Evolutionary conservation across 2,797 vertebrate genomes (phyloP).

Genomic region (Lemur catta): DNA sequence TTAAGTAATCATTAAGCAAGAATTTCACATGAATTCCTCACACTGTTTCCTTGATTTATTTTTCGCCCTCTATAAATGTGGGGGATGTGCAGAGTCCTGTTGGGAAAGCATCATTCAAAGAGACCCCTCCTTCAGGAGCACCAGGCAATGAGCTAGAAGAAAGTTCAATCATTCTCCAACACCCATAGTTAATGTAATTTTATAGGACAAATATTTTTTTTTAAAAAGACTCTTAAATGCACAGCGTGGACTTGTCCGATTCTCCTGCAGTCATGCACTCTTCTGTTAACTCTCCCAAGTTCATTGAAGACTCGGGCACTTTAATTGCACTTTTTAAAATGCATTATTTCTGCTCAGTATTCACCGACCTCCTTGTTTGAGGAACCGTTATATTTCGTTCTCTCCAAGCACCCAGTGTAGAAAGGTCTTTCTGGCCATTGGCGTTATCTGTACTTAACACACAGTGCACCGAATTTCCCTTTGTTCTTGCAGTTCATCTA

Average conservation of each 20-base stretch:
- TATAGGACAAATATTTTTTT: too few species aligned
- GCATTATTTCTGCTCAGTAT: not conserved
- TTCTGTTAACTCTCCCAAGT: not conserved
- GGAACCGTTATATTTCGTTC: rapidly evolving
- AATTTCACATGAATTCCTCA: not conserved
- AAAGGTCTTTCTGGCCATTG: not conserved
- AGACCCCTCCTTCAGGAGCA: not conserved
- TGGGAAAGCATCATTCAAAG: not conserved
- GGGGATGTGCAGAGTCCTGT: not conserved
- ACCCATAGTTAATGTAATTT: not conserved
- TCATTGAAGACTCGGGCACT: not conserved
- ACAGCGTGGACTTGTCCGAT: rapidly evolving
- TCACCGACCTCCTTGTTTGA: not conserved
- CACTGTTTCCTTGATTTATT: not conserved
- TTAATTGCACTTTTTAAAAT: too few species aligned
- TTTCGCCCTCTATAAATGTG: not conserved
- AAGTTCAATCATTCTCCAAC: not conserved
- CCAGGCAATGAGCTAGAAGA: not conserved
- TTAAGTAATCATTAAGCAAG: not conserved
- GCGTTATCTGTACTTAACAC: rapidly evolving
- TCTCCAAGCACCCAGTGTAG: rapidly evolving
- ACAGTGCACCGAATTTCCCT: rapidly evolving
- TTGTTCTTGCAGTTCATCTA: too few species aligned
- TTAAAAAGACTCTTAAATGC: not conserved
- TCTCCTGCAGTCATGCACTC: rapidly evolving